Evolutionary conservation across 2,797 vertebrate genomes (phyloP).

Genomic region (Bryconaethiops microstoma): DNA sequence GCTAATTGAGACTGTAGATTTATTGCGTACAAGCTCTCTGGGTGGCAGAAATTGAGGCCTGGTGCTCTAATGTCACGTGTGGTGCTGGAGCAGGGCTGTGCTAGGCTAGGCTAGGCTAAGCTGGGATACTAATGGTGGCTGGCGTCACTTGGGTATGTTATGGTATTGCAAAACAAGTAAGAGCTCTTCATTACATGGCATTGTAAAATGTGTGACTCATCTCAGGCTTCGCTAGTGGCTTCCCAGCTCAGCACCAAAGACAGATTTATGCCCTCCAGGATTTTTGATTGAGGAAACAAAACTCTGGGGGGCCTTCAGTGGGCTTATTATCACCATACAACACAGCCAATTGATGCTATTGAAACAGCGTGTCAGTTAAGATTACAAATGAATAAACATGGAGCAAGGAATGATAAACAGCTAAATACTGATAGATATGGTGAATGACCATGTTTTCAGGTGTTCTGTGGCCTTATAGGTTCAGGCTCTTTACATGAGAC

Average conservation of each 20-base stretch:
- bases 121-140: conserved; percentile 12
- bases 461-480: neutral
- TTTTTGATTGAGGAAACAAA: conserved; percentile 43
- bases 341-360: conserved; percentile 1
- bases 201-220: conserved; percentile 55
- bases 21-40: neutral
- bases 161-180: conserved; percentile 2
- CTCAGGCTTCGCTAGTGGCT: conserved; percentile 36
- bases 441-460: conserved; percentile 3
- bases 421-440: neutral
- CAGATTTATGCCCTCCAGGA: conserved; percentile 45
- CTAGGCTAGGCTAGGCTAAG: neutral
- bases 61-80: neutral
- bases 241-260: conserved; percentile 50
- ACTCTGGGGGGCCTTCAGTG: conserved; percentile 1
- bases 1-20: neutral
- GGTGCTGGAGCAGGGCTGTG: neutral
- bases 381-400: conserved; percentile 13
- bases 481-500: neutral
- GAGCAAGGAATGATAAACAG: conserved; percentile 27
- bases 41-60: neutral
- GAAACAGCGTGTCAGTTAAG: conserved; percentile 6
- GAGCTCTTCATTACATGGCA: conserved; percentile 49
- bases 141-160: conserved; percentile 15
- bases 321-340: neutral